Evolutionary conservation across 2,113 vertebrate genomes (phyloP).

Genomic region (Abramis brama): DNA sequence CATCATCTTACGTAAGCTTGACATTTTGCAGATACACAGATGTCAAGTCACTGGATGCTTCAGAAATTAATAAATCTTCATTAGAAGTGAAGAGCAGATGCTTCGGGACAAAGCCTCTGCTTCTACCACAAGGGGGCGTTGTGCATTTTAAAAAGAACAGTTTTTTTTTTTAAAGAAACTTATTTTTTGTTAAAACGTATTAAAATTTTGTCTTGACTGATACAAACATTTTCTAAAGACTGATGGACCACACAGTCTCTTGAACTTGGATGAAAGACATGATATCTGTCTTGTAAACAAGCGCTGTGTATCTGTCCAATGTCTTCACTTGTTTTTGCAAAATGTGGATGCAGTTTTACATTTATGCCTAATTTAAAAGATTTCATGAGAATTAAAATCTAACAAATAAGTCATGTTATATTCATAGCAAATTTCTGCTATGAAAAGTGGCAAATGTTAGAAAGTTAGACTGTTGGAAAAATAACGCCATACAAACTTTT

Average conservation of each 20-base stretch:
- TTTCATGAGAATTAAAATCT: too few species aligned
- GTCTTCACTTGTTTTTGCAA: too few species aligned
- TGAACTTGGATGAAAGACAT: too few species aligned
- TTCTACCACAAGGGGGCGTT: slow-evolving; percentile 49
- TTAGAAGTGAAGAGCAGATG: not conserved
- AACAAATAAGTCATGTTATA: too few species aligned
- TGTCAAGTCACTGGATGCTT: slow-evolving; percentile 23
- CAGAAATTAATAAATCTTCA: slow-evolving; percentile 1
- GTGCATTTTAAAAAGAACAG: not conserved
- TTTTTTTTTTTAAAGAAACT: not conserved
- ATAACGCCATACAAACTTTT: not conserved
- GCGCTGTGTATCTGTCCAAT: too few species aligned
- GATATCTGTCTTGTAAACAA: too few species aligned
- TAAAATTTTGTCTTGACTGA: too few species aligned
- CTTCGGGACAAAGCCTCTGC: not conserved
- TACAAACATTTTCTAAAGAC: too few species aligned
- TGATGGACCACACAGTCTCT: too few species aligned
- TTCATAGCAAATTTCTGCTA: not conserved
- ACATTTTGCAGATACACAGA: slow-evolving; percentile 26
- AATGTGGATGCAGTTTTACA: too few species aligned
- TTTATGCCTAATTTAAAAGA: too few species aligned
- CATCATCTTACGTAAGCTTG: slow-evolving; percentile 25
- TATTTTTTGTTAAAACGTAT: too few species aligned
- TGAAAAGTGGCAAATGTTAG: not conserved
- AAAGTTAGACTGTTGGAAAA: not conserved